A percentile compares a stretch with the other conserved stretches of the same genome.
phyloP scores from a whole-genome alignment of 2,113 vertebrate genomes.

The Osmerus eperlanus region DNA sequence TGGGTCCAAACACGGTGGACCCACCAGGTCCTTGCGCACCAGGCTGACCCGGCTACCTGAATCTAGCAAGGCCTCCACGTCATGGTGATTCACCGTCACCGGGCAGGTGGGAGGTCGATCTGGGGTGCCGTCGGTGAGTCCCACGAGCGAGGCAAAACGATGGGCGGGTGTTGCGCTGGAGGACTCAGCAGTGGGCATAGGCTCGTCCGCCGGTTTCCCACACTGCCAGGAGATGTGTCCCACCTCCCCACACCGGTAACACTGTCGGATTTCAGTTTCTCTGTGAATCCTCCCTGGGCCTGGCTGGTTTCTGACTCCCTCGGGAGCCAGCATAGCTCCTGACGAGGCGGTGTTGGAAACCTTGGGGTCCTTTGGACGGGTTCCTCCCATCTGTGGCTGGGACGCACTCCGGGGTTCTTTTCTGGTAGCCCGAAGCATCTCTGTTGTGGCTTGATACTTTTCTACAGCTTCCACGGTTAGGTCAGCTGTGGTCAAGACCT shows the following conservation, averaged over 20 bases:
- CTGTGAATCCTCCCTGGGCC: not conserved
- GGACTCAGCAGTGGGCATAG: constrained; percentile 5
- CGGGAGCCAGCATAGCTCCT: not conserved
- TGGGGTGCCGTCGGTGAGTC: too few relatives aligned
- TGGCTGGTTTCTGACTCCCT: constrained; percentile 3
- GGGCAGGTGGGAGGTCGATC: constrained; percentile 8
- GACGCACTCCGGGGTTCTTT: not conserved
- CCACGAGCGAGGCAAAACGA: constrained; percentile 6
- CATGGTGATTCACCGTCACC: constrained; percentile 14
- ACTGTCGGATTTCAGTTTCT: not conserved
- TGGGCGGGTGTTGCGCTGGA: constrained; percentile 7
- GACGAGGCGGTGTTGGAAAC: not conserved
- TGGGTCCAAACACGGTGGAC: not conserved
- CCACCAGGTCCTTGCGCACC: not conserved
- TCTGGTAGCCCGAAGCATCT: not conserved
- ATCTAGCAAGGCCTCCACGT: constrained; percentile 12
- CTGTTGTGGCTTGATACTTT: not conserved
- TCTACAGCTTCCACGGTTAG: not conserved
- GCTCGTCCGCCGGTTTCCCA: not conserved
- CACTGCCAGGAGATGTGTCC: constrained; percentile 17
- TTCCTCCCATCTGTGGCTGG: too few relatives aligned
- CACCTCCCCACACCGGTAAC: constrained; percentile 15
- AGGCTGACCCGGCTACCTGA: constrained; percentile 9
- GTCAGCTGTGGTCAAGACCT: not conserved
- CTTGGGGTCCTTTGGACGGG: not conserved